These are phyloP conservation scores for Tryphoninae sp. DNA, from an alignment of 2,888 invertebrate genomes.

Conservation along the genomic window DNA sequence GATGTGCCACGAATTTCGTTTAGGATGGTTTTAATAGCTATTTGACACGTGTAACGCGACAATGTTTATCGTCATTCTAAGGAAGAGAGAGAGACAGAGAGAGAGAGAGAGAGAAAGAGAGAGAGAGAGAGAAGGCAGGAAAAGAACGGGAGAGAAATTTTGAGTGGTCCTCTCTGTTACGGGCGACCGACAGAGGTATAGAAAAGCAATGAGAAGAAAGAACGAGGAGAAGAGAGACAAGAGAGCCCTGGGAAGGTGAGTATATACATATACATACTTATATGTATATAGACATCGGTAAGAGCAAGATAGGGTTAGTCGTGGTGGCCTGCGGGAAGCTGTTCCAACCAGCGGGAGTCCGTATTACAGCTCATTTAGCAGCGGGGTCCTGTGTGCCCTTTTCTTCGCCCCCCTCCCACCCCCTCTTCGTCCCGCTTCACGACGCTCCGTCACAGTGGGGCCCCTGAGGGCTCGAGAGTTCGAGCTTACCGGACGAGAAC, in stretches of 20 bases:
- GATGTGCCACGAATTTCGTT: constrained; percentile 24
- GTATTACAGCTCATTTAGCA: constrained; percentile 81
- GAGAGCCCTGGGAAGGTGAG: constrained; percentile 45
- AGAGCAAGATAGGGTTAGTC: constrained; percentile 22
- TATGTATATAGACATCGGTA: constrained; percentile 10
- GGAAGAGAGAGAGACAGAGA: constrained; percentile 36
- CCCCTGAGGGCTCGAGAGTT: constrained; percentile 51
- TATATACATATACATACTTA: not conserved
- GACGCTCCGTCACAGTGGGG: constrained; percentile 52
- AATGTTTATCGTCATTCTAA: constrained; percentile 58
- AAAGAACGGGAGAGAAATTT: constrained; percentile 54
- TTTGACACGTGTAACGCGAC: constrained; percentile 63
- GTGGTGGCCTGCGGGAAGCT: constrained; percentile 67
- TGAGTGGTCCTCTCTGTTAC: constrained; percentile 52
- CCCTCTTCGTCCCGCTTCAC: constrained; percentile 63
- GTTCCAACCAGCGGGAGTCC: constrained; percentile 77
- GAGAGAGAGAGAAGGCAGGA: constrained; percentile 40
- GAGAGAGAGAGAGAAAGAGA: constrained; percentile 40
- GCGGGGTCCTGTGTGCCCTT: constrained; percentile 77
- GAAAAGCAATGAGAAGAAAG: constrained; percentile 52
- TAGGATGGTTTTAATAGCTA: constrained; percentile 60
- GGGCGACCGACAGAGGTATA: constrained; percentile 57
- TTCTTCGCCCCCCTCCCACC: constrained; percentile 74
- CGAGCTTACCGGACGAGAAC: constrained; percentile 62
- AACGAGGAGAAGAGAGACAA: constrained; percentile 53